phyloP scores from a whole-genome alignment of 2,113 vertebrate species.

The Myotis yumanensis region DNA sequence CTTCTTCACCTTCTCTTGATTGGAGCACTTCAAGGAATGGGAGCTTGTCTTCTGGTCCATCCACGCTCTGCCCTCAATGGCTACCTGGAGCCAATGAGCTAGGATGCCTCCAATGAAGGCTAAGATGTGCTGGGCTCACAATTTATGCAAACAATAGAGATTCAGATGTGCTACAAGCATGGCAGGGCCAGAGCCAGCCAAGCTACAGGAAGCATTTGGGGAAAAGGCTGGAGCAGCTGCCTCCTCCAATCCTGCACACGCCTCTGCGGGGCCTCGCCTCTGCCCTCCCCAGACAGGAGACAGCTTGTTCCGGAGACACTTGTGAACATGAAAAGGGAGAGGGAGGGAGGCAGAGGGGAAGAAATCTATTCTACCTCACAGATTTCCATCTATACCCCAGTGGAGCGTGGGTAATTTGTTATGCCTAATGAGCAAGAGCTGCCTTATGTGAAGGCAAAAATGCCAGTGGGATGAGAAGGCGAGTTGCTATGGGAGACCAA shows the following conservation, averaged over 20 bases:
- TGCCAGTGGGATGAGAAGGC: neutral
- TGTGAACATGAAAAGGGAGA: conserved; percentile 45
- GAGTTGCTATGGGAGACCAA: conserved; percentile 30
- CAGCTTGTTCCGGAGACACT: conserved; percentile 6
- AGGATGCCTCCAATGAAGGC: neutral
- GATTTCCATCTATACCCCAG: conserved; percentile 35
- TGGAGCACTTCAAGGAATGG: neutral
- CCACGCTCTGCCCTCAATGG: neutral
- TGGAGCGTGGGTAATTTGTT: conserved; percentile 51
- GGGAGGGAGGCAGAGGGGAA: neutral
- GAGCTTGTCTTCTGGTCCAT: neutral
- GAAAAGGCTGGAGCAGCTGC: neutral
- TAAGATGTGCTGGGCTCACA: neutral
- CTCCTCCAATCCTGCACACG: neutral
- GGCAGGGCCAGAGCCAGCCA: neutral
- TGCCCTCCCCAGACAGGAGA: conserved; percentile 50
- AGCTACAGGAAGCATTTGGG: neutral
- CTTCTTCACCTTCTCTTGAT: neutral
- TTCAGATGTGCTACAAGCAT: neutral
- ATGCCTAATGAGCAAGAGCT: conserved; percentile 34
- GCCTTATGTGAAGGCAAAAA: conserved; percentile 19
- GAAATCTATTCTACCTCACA: neutral
- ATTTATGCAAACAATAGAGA: neutral
- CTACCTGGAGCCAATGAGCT: neutral
- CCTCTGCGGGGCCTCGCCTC: neutral